A percentile compares a stretch with the other conserved stretches of the same genome.
phyloP scores from a whole-genome alignment of 2,888 invertebrate species.

The Hemithea aestivaria region DNA sequence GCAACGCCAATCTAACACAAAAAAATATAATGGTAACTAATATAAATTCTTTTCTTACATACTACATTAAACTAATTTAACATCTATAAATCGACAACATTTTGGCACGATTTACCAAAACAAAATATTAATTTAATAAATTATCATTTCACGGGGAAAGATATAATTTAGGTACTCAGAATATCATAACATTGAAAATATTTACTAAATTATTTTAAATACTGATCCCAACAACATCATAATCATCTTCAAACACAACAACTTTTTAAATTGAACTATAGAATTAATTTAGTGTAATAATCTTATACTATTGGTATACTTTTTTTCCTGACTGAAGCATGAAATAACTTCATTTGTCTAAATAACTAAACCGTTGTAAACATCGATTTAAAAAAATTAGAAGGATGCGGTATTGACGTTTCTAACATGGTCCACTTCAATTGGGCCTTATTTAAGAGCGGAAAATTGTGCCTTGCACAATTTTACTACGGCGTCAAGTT shows the following conservation, averaged over 20 bases:
- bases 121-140: slow-evolving; percentile 1
- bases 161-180: slow-evolving; percentile 2
- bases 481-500: too few relatives aligned
- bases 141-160: not conserved
- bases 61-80: slow-evolving; percentile 41
- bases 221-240: slow-evolving; percentile 21
- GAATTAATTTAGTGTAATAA: too few relatives aligned
- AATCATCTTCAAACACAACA: slow-evolving; percentile 23
- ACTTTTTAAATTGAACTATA: slow-evolving; percentile 8
- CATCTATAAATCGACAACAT: slow-evolving; percentile 28
- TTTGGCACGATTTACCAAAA: slow-evolving; percentile 64
- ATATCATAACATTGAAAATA: slow-evolving; percentile 3
- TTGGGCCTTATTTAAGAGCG: too few relatives aligned
- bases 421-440: too few relatives aligned
- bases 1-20: not conserved
- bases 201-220: slow-evolving; percentile 16
- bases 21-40: slow-evolving; percentile 38
- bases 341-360: too few relatives aligned
- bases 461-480: too few relatives aligned
- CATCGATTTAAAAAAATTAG: too few relatives aligned
- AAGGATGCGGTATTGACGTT: too few relatives aligned
- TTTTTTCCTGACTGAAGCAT: too few relatives aligned
- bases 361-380: too few relatives aligned
- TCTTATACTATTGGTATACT: too few relatives aligned
- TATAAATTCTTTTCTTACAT: slow-evolving; percentile 23